Percentiles rank a stretch among this genome's conserved stretches.
phyloP scores from a whole-genome alignment of 2,113 vertebrate species.

The Pelobates fuscus region DNA sequence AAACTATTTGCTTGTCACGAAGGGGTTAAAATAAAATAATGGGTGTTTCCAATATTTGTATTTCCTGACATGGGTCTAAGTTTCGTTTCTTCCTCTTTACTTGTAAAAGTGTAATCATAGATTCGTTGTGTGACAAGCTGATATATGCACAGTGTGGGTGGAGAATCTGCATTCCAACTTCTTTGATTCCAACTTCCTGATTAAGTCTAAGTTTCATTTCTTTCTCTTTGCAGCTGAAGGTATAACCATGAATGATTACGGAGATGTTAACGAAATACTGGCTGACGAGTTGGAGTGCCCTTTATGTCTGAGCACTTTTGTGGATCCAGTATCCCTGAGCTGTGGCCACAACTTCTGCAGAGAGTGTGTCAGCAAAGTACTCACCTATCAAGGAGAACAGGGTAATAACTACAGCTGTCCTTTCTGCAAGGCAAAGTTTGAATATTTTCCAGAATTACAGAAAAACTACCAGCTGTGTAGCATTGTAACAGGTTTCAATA shows the following conservation, averaged over 20 bases:
- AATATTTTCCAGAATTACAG: constrained; percentile 51
- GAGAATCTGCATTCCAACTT: too few relatives aligned
- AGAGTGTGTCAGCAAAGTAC: fast-evolving
- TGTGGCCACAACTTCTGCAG: constrained; percentile 16
- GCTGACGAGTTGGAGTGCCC: not conserved
- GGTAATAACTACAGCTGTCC: constrained; percentile 55
- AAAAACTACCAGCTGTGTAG: constrained; percentile 67
- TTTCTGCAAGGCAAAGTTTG: constrained; percentile 58
- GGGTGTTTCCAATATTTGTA: too few relatives aligned
- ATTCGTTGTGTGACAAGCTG: too few relatives aligned
- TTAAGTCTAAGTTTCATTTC: too few relatives aligned
- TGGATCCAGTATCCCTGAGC: not conserved
- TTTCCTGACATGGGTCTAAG: too few relatives aligned
- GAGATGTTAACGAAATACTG: not conserved
- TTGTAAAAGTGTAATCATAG: too few relatives aligned
- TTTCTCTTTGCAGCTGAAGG: too few relatives aligned
- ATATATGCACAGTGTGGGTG: too few relatives aligned
- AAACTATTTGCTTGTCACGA: too few relatives aligned
- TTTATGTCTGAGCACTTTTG: not conserved
- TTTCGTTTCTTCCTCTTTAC: too few relatives aligned
- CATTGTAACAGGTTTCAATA: constrained; percentile 64
- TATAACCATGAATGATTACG: not conserved
- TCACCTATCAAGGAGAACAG: fast-evolving
- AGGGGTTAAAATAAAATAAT: too few relatives aligned
- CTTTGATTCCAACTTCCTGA: too few relatives aligned